These are phyloP conservation scores for Pollimyrus isidori DNA, from an alignment of 2,113 vertebrate genomes.

Conservation along the genomic window DNA sequence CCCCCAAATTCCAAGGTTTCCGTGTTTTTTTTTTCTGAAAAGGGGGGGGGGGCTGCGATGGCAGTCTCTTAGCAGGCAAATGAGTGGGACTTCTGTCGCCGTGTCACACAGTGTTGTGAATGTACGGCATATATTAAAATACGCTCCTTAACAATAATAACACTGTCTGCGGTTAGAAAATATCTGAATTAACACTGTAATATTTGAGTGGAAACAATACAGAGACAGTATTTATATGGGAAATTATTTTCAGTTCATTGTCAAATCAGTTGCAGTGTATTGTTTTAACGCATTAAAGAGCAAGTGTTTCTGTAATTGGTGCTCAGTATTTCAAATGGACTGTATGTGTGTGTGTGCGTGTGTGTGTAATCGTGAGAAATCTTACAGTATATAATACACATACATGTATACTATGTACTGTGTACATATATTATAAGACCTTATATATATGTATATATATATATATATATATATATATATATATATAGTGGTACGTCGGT, in stretches of 20 bases:
- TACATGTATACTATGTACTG: background rate
- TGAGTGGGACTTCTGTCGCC: background rate
- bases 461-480: background rate
- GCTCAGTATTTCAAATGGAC: background rate
- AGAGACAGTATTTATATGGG: background rate
- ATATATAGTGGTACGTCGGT: too few species aligned
- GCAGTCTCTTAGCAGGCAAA: background rate
- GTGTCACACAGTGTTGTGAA: background rate
- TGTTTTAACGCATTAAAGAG: background rate
- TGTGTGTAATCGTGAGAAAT: background rate
- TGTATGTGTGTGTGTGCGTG: background rate
- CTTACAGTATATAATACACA: background rate
- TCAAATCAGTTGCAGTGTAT: background rate
- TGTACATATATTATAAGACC: too few species aligned
- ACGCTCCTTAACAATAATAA: background rate
- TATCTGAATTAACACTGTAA: background rate
- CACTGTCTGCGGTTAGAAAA: background rate
- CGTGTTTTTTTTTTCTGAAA: background rate
- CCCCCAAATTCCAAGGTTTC: background rate
- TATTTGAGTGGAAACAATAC: background rate
- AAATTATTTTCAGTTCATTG: background rate
- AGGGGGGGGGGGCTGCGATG: background rate
- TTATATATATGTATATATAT: background rate
- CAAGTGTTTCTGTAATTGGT: background rate
- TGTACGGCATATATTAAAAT: background rate